A percentile compares a stretch with the other conserved stretches of the same genome.
Conservation (phyloP, 2,113 vertebrate species). For the Microcebus tavaratra region DNA sequence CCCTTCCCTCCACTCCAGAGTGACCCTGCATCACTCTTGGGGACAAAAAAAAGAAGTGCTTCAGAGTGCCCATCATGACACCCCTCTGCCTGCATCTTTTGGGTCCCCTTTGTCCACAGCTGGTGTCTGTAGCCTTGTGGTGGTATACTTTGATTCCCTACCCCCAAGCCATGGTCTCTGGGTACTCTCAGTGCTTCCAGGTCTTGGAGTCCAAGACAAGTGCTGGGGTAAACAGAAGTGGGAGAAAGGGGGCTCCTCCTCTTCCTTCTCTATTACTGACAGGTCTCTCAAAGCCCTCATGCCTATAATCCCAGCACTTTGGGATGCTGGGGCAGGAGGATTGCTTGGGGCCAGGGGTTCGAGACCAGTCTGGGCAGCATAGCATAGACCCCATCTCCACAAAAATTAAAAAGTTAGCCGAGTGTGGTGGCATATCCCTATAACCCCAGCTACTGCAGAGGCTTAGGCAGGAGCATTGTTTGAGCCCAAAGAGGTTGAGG, state of each 20-base stretch:
- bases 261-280: background rate
- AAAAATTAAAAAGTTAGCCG: too few relatives aligned
- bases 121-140: background rate
- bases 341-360: too few relatives aligned
- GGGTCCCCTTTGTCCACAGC: background rate
- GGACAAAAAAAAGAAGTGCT: background rate
- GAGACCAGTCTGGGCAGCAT: too few relatives aligned
- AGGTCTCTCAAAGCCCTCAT: background rate
- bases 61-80: background rate
- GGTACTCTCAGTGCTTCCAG: background rate
- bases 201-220: background rate
- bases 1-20: background rate
- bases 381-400: too few relatives aligned
- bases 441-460: too few relatives aligned
- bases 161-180: background rate
- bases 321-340: too few relatives aligned
- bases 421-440: too few relatives aligned
- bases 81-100: background rate
- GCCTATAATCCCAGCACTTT: too few relatives aligned
- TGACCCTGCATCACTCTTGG: background rate
- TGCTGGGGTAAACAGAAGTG: background rate
- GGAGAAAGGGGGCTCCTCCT: background rate
- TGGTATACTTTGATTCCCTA: background rate
- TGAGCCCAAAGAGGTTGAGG: too few relatives aligned
- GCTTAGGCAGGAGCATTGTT: too few relatives aligned